phyloP scores from a whole-genome alignment of 1,140 invertebrate species.

The Zaprionus capensis region DNA sequence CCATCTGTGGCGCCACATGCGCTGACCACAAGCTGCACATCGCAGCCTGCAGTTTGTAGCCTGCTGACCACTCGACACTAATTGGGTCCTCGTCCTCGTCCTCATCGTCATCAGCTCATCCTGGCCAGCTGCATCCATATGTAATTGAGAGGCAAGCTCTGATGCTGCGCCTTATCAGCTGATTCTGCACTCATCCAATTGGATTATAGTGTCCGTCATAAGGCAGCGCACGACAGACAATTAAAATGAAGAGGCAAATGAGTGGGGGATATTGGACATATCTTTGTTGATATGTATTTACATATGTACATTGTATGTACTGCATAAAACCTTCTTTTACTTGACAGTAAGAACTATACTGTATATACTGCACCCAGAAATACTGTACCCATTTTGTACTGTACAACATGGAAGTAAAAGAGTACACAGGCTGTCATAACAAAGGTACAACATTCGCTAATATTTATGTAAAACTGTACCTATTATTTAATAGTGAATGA shows the following conservation, averaged over 20 bases:
- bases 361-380: too few relatives aligned
- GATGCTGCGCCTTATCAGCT: neutral
- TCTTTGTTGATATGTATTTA: too few relatives aligned
- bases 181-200: neutral
- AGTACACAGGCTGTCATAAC: too few relatives aligned
- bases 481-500: too few relatives aligned
- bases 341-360: too few relatives aligned
- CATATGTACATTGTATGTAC: too few relatives aligned
- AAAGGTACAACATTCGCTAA: too few relatives aligned
- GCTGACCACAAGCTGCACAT: neutral
- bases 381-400: too few relatives aligned
- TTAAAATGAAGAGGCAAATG: neutral
- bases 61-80: conserved; percentile 55
- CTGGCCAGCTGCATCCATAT: conserved; percentile 21
- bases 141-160: neutral
- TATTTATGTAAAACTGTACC: too few relatives aligned
- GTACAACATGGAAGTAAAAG: too few relatives aligned
- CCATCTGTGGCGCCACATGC: conserved; percentile 14
- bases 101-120: neutral
- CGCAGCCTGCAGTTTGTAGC: conserved; percentile 24
- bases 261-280: too few relatives aligned
- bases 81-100: conserved; percentile 54
- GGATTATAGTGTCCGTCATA: neutral
- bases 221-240: neutral
- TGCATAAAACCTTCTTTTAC: too few relatives aligned